Evolutionary conservation across 2,113 vertebrate species (phyloP), one percentile per base, ranked within the genome.

Genomic region (Pelecanus crispus): DNA sequence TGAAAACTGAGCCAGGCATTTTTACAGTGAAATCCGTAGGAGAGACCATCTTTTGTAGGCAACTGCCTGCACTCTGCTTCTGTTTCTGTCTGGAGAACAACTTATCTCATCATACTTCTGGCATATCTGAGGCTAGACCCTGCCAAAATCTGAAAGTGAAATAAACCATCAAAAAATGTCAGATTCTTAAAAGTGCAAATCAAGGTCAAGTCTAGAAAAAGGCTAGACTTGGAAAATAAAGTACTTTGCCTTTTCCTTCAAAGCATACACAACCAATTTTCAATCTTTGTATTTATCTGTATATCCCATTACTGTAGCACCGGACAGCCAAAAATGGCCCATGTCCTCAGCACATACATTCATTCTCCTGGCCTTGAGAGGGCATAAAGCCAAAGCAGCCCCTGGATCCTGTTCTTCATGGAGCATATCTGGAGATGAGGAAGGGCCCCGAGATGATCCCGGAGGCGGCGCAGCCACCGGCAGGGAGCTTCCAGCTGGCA

Each of bases 111-210:
- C 94, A 68, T 92, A 72, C 81, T 95, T 92, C 77, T 96, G 95
- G 95, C 95, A 79, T 92, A 95, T 94, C 90, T 94, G 62, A 91
- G 70, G 44, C 68, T 91, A 42, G 36, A 67, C 36, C 47, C 86
- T 95, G 96, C 97, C 94, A 96, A 92, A 96, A 94, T 92, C 92
- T 94, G 83, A 89, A 96, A 97, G 94, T 94, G 96, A 96, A 95
- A 92, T 95, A 97, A 96, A 91, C 88, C 77, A 95, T 95, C 50
- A 94, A 96, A 92, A 96, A 91, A 91, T 68, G 44, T 94, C 77
- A 93, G 56, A 94, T 91, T 94, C 91, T 87, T 91, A 59, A 67
- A 91, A 96, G 95, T 91, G 84, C 96, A 97, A 56, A 89, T 88
- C 31, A 71, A 86, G 95, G 95, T 96, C 94, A 96, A 91, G 77